Evolutionary conservation across 2,113 vertebrate species (phyloP), one percentile per base, ranked within the genome.

Genomic region (Phasianus colchicus): DNA sequence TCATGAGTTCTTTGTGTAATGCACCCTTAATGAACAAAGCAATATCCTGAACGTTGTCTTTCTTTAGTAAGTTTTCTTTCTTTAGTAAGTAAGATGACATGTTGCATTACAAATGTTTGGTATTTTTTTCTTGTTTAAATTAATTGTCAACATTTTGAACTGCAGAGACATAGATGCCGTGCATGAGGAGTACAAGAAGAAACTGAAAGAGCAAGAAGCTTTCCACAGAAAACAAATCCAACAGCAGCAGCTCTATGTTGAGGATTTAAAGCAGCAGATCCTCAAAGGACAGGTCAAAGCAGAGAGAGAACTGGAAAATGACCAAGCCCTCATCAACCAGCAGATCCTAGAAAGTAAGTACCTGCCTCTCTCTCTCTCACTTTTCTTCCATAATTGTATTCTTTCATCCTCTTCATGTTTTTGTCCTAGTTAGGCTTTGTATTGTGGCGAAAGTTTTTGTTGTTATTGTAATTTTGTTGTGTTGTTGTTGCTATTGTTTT

Each of bases 281-380:
- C 96, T 98, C 88, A 93, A 86, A 75, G 98, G 98, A 89, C 98
- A 99, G 91, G 98, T 96, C 86, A 96, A 95, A 95, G 98, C 98
- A 52, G 98, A 99, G 81, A 97, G 6, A 91, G 98, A 99, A 61
- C 97, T 98, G 88, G 98, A 99, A 78, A 96, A 97, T 47, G 98
- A 98, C 85, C 98, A 98, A 96, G 97, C 97, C 10, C 88, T 89
- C 30, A 96, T 98, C 43, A 96, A 95, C 87, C 97, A 98, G 91
- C 98, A 98, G 92, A 98, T 98, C 85, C 95, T 95, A 95, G 98
- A 99, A 84, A 97, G 99, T 99, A 96, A 90, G 99, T 97, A 75
- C 47, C 74, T 54, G 16, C 29, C 25, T 38, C n/a, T 94, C 25
- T 38, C n/a, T 94, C 40, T 91, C 89, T 87, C 42, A 19, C 1